Conservation (phyloP, 1,140 invertebrate genomes). For the Drosophila kikkawai region DNA sequence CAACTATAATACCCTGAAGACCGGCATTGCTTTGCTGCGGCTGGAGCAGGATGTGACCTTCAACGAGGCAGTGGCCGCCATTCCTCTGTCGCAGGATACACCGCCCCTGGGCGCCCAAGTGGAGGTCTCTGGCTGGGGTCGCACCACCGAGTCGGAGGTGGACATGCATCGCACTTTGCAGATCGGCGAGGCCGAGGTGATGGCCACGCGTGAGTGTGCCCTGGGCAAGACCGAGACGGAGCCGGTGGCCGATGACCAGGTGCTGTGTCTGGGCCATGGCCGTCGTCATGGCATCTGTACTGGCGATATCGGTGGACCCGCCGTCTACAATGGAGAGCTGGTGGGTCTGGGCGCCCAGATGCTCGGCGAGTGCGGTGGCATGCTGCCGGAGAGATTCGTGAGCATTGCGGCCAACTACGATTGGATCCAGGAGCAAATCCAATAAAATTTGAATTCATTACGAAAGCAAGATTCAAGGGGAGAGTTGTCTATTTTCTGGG, state of each 20-base stretch:
- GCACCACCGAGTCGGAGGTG: constrained; percentile 45
- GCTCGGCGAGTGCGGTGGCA: constrained; percentile 65
- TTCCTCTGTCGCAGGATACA: constrained; percentile 40
- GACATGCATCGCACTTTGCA: constrained; percentile 68
- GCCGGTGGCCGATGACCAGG: constrained; percentile 45
- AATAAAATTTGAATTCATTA: constrained; percentile 34
- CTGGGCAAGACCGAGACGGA: constrained; percentile 8
- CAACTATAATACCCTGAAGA: constrained; percentile 60
- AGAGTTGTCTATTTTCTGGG: too few relatives aligned
- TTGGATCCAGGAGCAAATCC: constrained; percentile 66
- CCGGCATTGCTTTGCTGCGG: constrained; percentile 68
- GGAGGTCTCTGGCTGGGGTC: constrained; percentile 77
- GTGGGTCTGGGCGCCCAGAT: constrained; percentile 66
- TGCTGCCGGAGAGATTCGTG: constrained; percentile 71
- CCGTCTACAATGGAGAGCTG: constrained; percentile 56
- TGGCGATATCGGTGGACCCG: constrained; percentile 73
- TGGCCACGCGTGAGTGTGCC: constrained; percentile 34
- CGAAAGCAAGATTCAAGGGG: not conserved
- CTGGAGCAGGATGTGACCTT: constrained; percentile 55
- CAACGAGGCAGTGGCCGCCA: constrained; percentile 43
- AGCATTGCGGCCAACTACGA: constrained; percentile 64
- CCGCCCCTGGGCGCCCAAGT: constrained; percentile 49
- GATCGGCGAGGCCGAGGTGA: constrained; percentile 46
- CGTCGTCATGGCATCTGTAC: constrained; percentile 67
- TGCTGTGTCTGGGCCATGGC: constrained; percentile 64